Evolutionary conservation across 2,797 vertebrate species (phyloP).

Genomic region (Luscinia megarhynchos): DNA sequence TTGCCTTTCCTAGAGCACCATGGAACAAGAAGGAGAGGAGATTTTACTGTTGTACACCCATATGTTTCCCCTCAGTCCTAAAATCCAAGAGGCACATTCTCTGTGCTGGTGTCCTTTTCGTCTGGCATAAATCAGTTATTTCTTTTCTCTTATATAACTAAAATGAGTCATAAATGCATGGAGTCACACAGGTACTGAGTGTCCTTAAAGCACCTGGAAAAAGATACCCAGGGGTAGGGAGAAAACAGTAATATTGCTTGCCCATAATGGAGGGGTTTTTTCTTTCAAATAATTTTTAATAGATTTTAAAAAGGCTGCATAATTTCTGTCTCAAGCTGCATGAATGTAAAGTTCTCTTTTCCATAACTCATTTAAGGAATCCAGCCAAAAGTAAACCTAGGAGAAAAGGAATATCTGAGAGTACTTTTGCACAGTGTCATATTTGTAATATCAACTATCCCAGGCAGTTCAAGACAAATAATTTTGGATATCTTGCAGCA

Average conservation of each 20-base stretch:
- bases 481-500: neutral
- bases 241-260: neutral
- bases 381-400: neutral
- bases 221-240: neutral
- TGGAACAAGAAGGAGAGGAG: neutral
- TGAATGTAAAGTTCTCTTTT: neutral
- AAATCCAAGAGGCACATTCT: neutral
- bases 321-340: neutral
- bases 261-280: rapidly evolving
- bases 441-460: neutral
- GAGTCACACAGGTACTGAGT: neutral
- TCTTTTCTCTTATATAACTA: neutral
- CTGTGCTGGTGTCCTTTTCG: neutral
- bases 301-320: neutral
- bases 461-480: neutral
- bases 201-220: neutral
- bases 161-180: neutral
- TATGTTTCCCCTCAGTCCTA: neutral
- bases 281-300: neutral
- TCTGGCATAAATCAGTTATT: neutral
- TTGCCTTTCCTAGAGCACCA: neutral
- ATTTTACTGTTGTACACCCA: neutral
- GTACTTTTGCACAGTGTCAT: neutral
- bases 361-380: neutral
- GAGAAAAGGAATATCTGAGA: neutral